Conservation (phyloP, 2,888 invertebrate species). For the Altica lythri region DNA sequence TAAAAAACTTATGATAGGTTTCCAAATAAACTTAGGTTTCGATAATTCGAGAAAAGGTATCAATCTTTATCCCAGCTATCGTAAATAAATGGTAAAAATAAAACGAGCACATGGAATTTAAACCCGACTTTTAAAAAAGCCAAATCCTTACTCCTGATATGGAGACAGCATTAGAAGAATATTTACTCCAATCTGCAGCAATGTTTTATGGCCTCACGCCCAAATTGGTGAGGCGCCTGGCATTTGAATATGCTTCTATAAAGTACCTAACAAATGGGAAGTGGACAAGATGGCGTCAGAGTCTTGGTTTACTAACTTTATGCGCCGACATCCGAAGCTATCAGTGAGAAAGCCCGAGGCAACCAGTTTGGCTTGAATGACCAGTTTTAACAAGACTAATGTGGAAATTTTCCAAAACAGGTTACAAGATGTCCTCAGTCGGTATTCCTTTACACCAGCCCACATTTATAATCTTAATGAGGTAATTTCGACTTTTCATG, state of each 20-base stretch:
- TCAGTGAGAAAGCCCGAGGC: constrained; percentile 19
- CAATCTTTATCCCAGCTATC: too few species aligned
- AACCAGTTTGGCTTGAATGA: too few species aligned
- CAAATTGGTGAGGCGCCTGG: constrained; percentile 11
- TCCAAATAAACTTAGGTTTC: too few species aligned
- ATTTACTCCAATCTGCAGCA: constrained; percentile 10
- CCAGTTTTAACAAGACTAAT: too few species aligned
- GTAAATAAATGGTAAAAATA: too few species aligned
- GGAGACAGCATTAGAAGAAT: constrained; percentile 5
- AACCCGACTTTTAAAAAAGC: constrained; percentile 14
- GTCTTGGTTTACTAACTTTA: constrained; percentile 22
- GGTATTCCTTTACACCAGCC: not conserved
- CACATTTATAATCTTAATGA: too few species aligned
- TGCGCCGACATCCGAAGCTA: constrained; percentile 17
- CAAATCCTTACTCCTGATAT: constrained; percentile 6
- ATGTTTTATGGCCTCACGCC: constrained; percentile 18
- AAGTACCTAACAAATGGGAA: constrained; percentile 19
- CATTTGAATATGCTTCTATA: constrained; percentile 2
- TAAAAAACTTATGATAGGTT: too few species aligned
- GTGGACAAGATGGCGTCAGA: constrained; percentile 1
- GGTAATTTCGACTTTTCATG: too few species aligned
- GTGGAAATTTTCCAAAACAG: too few species aligned
- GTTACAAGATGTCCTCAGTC: too few species aligned
- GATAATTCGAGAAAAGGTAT: too few species aligned
- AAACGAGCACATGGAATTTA: constrained; percentile 10